phyloP scores from a whole-genome alignment of 2,888 invertebrate genomes.

The Hyppa rectilinea region DNA sequence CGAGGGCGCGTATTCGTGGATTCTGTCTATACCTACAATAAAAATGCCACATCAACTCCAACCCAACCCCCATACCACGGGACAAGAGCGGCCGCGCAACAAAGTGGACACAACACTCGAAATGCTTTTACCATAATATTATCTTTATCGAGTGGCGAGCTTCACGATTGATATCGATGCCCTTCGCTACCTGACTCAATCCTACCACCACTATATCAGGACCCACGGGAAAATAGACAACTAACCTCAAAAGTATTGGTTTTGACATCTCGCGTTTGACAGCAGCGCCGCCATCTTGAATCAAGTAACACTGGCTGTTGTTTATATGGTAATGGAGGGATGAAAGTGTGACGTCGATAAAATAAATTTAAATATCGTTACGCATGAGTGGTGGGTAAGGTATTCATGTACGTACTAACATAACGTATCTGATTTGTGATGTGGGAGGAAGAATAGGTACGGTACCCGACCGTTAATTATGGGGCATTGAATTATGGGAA shows the following conservation, averaged over 20 bases:
- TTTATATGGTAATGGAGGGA: slow-evolving; percentile 51
- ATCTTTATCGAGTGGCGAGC: slow-evolving; percentile 64
- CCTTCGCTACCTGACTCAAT: slow-evolving; percentile 52
- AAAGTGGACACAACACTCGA: slow-evolving; percentile 59
- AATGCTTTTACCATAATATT: slow-evolving; percentile 71
- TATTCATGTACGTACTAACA: neutral
- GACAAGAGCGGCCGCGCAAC: slow-evolving; percentile 16
- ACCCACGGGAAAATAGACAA: slow-evolving; percentile 8
- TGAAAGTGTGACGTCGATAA: slow-evolving; percentile 41
- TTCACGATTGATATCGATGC: slow-evolving; percentile 51
- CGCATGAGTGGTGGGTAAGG: slow-evolving; percentile 24
- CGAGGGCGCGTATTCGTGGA: too few species aligned
- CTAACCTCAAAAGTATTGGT: neutral
- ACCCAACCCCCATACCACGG: neutral
- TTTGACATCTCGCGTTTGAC: slow-evolving; percentile 12
- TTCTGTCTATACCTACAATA: too few species aligned
- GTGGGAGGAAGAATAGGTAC: too few species aligned
- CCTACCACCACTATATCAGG: slow-evolving; percentile 6
- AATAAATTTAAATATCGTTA: slow-evolving; percentile 58
- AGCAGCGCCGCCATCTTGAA: slow-evolving; percentile 25
- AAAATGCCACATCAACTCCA: slow-evolving; percentile 47
- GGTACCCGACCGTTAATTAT: too few species aligned
- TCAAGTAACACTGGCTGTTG: slow-evolving; percentile 21
- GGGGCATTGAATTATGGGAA: too few species aligned
- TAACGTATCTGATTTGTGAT: slow-evolving; percentile 18